phyloP scores from a whole-genome alignment of 2,797 vertebrate genomes.

The Clarias platycephalus region DNA sequence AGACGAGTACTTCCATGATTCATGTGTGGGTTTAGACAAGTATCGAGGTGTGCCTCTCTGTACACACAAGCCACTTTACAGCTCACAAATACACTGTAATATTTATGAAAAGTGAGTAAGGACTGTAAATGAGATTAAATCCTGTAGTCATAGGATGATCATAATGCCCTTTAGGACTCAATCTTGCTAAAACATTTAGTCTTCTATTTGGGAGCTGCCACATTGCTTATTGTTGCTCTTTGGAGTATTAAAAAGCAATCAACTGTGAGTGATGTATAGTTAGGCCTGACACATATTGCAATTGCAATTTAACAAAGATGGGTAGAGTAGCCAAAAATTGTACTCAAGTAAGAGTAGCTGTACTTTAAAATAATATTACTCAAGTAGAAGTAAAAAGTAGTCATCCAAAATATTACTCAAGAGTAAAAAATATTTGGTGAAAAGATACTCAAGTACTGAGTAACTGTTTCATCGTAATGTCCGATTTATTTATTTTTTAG shows the following conservation, averaged over 20 bases:
- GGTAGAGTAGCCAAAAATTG: no score
- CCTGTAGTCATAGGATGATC: neutral
- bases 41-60: neutral
- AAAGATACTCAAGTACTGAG: no score
- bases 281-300: no score
- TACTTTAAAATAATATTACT: no score
- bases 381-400: no score
- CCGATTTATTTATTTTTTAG: no score
- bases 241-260: neutral
- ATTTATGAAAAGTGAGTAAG: neutral
- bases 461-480: no score
- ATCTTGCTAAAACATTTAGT: neutral
- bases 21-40: constrained; percentile 7
- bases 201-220: neutral
- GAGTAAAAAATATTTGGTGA: no score
- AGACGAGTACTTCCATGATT: neutral
- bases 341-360: no score
- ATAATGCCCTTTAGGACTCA: neutral
- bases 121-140: neutral
- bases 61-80: neutral
- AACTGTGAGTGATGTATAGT: neutral
- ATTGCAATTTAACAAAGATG: no score
- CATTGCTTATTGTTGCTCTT: neutral
- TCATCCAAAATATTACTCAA: no score
- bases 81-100: neutral